Conservation (phyloP, 1,140 invertebrate species). For the Drosophila kohkoa region DNA sequence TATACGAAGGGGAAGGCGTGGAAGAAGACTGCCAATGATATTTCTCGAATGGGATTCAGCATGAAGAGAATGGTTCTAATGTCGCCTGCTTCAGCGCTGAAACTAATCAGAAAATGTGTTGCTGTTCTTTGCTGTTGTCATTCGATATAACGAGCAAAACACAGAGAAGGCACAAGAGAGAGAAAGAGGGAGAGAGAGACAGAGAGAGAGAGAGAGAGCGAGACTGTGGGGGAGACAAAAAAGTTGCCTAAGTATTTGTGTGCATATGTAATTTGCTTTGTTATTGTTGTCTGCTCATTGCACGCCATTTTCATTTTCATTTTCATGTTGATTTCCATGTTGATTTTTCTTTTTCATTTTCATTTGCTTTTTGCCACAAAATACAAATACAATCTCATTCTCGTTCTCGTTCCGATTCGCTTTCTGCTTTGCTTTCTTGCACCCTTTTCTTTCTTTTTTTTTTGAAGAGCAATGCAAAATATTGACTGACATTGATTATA, state of each 20-base stretch:
- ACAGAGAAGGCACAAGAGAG: conserved; percentile 1
- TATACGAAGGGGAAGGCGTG: not conserved
- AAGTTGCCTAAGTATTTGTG: conserved; percentile 54
- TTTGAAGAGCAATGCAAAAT: conserved; percentile 61
- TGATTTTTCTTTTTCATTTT: conserved; percentile 13
- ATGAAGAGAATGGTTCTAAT: conserved; percentile 39
- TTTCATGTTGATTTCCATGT: conserved; percentile 27
- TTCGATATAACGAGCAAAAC: conserved; percentile 55
- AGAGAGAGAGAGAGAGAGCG: conserved; percentile 6
- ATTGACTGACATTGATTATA: conserved; percentile 79
- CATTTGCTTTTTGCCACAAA: conserved; percentile 1
- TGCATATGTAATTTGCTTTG: conserved; percentile 80
- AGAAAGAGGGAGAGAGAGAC: not conserved
- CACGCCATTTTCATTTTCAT: conserved; percentile 58
- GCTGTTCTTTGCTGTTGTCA: conserved; percentile 39
- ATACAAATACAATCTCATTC: conserved; percentile 35
- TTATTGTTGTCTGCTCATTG: conserved; percentile 67
- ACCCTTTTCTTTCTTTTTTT: conserved; percentile 10
- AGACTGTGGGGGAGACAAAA: not conserved
- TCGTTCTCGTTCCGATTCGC: conserved; percentile 43
- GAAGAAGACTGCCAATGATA: conserved; percentile 26
- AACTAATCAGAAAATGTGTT: conserved; percentile 79
- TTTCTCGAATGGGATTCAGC: conserved; percentile 13
- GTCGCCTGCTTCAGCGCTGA: conserved; percentile 46
- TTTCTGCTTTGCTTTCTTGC: conserved; percentile 14